phyloP scores from a whole-genome alignment of 2,888 invertebrate genomes.

The Drosophila neutralis region DNA sequence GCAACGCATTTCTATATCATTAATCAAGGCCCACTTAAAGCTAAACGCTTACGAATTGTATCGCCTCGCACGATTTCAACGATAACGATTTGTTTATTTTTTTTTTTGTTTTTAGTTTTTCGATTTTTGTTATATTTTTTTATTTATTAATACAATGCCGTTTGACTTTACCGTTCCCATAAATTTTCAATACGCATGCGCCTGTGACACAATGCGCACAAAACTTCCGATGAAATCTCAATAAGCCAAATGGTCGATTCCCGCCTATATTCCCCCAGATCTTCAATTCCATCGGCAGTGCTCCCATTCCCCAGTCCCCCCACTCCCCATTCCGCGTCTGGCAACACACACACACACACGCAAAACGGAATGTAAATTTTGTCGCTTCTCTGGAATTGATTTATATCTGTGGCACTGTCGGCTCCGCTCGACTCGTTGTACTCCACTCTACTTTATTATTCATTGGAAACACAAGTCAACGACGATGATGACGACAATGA shows the following conservation, averaged over 20 bases:
- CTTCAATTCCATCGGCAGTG: constrained; percentile 5
- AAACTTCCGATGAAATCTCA: constrained; percentile 79
- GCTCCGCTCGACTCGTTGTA: constrained; percentile 39
- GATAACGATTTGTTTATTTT: constrained; percentile 65
- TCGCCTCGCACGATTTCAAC: constrained; percentile 72
- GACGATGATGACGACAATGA: constrained; percentile 42
- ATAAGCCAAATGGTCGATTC: constrained; percentile 67
- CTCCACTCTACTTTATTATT: constrained; percentile 76
- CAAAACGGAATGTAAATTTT: constrained; percentile 75
- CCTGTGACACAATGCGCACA: constrained; percentile 67
- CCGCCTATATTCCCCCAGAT: constrained; percentile 11
- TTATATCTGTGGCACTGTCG: constrained; percentile 70
- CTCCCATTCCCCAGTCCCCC: background rate
- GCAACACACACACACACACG: constrained; percentile 25
- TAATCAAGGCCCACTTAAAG: constrained; percentile 77
- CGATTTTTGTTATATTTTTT: constrained; percentile 24
- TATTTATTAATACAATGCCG: constrained; percentile 75
- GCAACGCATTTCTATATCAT: constrained; percentile 66
- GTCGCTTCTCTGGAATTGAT: constrained; percentile 79
- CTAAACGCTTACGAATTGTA: constrained; percentile 79
- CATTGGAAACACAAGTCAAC: constrained; percentile 72
- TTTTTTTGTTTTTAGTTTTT: constrained; percentile 31
- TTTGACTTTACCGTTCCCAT: constrained; percentile 76
- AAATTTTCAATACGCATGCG: constrained; percentile 76
- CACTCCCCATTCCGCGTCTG: background rate